phyloP scores from a whole-genome alignment of 2,888 invertebrate species.

The Yponomeuta cagnagella region DNA sequence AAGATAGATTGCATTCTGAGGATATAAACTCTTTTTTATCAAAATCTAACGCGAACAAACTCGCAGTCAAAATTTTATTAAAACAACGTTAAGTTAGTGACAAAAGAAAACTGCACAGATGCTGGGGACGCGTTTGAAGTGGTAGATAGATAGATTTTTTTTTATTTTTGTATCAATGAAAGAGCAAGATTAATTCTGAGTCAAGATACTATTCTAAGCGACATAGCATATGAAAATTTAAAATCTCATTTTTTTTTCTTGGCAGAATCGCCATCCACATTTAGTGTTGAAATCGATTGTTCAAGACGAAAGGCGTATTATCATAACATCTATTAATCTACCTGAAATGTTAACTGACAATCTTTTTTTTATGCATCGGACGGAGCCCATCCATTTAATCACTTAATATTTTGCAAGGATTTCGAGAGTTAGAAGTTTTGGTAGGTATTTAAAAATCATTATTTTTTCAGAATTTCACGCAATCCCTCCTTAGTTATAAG shows the following conservation, averaged over 20 bases:
- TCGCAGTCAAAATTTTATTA: no score
- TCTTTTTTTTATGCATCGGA: neutral
- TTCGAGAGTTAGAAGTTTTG: neutral
- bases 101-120: no score
- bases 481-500: neutral
- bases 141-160: no score
- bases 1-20: no score
- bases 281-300: slow-evolving; percentile 6
- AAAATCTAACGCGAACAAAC: no score
- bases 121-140: no score
- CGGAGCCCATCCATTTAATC: neutral
- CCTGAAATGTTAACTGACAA: neutral
- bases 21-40: no score
- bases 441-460: neutral
- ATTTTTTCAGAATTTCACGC: neutral
- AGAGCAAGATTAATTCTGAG: no score
- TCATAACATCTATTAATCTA: neutral
- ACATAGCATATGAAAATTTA: no score
- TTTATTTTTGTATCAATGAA: no score
- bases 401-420: neutral
- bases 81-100: no score
- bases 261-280: neutral
- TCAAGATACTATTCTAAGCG: no score
- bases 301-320: neutral
- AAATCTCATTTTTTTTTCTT: neutral